Conservation (phyloP, 2,797 vertebrate genomes). For the Rhadinocentrus ornatus region DNA sequence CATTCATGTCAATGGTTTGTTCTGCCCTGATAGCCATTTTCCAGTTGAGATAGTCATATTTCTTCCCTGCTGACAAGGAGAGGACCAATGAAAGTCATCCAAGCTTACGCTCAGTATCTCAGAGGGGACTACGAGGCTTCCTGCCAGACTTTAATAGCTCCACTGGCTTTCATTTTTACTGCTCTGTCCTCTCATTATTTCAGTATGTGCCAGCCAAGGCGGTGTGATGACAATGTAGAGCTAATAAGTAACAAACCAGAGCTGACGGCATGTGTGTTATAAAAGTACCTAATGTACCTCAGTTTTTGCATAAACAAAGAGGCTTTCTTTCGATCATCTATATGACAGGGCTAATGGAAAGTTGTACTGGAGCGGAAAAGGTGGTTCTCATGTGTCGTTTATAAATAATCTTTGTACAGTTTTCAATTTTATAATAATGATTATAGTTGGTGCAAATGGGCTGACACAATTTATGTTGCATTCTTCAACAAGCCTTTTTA, state of each 20-base stretch:
- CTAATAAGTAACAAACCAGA: background rate
- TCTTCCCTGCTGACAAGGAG: conserved; percentile 37
- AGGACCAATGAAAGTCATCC: conserved; percentile 52
- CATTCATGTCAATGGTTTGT: conserved; percentile 17
- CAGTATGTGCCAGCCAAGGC: conserved; percentile 15
- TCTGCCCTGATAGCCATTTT: conserved; percentile 28
- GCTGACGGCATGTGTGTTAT: conserved; percentile 9
- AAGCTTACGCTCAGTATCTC: conserved; percentile 40
- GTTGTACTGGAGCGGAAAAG: conserved; percentile 15
- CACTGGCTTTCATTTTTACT: conserved; percentile 33
- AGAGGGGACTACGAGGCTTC: conserved; percentile 30
- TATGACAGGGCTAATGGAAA: background rate
- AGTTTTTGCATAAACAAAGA: background rate
- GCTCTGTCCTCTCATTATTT: conserved; percentile 30
- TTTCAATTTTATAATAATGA: conserved; percentile 6
- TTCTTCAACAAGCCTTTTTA: background rate
- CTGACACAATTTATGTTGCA: background rate
- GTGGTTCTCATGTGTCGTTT: conserved; percentile 19
- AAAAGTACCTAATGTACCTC: background rate
- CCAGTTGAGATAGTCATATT: conserved; percentile 25
- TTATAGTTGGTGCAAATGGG: background rate
- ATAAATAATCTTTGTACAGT: conserved; percentile 17
- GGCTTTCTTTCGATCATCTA: background rate
- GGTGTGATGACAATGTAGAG: conserved; percentile 10
- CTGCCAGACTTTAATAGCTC: conserved; percentile 52